Conservation (phyloP, 2,888 invertebrate genomes). For the Entomobrya multifasciata region DNA sequence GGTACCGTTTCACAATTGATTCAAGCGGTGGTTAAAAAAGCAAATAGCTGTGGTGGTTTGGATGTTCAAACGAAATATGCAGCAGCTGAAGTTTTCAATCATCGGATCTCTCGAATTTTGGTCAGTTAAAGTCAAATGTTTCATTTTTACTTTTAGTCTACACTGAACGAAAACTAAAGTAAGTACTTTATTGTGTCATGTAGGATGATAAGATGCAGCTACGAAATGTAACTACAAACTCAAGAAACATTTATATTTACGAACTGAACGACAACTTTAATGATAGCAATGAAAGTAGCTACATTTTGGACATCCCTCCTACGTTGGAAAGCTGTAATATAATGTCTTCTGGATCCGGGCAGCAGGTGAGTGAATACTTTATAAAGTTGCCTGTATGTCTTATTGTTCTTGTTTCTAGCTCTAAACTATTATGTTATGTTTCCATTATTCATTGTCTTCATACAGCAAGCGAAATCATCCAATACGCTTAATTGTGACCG, state of each 20-base stretch:
- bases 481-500: slow-evolving; percentile 68
- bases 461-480: background rate
- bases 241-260: slow-evolving; percentile 76
- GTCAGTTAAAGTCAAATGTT: slow-evolving; percentile 81
- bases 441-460: no score
- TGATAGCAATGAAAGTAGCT: slow-evolving; percentile 31
- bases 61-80: slow-evolving; percentile 81
- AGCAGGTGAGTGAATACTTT: no score
- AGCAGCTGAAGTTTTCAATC: slow-evolving; percentile 84
- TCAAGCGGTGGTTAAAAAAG: slow-evolving; percentile 82
- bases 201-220: slow-evolving; percentile 59
- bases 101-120: slow-evolving; percentile 84
- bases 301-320: background rate
- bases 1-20: slow-evolving; percentile 84
- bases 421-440: no score
- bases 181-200: no score
- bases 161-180: no score
- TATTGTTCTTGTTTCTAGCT: no score
- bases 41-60: slow-evolving; percentile 77
- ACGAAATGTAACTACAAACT: slow-evolving; percentile 46
- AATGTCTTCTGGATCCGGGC: background rate
- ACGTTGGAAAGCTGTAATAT: background rate
- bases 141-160: no score
- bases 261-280: slow-evolving; percentile 79
- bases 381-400: no score